Conservation (phyloP, 1,140 invertebrate species). For the Tetramorium simillimum region DNA sequence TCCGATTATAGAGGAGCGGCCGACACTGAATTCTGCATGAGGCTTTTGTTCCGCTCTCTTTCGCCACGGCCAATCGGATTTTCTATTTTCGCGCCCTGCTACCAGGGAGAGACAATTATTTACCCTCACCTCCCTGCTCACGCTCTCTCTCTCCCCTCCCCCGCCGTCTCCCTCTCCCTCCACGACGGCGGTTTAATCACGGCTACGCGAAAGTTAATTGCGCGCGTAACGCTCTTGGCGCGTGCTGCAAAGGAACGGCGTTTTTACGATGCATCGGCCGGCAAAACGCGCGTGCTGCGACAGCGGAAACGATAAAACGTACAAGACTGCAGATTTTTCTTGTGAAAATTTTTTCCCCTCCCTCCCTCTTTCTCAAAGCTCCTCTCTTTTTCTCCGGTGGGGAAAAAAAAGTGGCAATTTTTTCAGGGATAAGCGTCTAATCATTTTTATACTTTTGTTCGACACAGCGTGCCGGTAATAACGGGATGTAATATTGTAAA, state of each 20-base stretch:
- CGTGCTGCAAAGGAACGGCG: neutral
- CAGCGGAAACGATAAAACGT: neutral
- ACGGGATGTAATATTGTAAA: neutral
- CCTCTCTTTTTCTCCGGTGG: neutral
- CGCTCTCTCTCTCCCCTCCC: neutral
- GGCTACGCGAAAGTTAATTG: conserved; percentile 53
- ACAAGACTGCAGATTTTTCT: neutral
- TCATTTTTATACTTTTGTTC: neutral
- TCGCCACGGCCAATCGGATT: conserved; percentile 75
- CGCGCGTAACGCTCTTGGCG: conserved; percentile 40
- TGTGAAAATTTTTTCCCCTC: neutral
- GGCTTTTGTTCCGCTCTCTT: conserved; percentile 75
- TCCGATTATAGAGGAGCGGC: conserved; percentile 77
- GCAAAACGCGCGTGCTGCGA: neutral
- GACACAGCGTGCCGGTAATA: neutral
- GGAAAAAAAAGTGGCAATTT: neutral
- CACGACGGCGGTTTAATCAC: conserved; percentile 30
- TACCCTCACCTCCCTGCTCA: conserved; percentile 15
- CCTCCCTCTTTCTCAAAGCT: neutral
- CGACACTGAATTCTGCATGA: conserved; percentile 79
- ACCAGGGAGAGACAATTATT: conserved; percentile 52
- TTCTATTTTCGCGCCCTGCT: conserved; percentile 72
- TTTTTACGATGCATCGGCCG: conserved; percentile 7
- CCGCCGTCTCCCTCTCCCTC: neutral
- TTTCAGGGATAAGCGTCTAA: neutral